Evolutionary conservation across 2,113 vertebrate genomes (phyloP).

Genomic region (Emberiza fucata): DNA sequence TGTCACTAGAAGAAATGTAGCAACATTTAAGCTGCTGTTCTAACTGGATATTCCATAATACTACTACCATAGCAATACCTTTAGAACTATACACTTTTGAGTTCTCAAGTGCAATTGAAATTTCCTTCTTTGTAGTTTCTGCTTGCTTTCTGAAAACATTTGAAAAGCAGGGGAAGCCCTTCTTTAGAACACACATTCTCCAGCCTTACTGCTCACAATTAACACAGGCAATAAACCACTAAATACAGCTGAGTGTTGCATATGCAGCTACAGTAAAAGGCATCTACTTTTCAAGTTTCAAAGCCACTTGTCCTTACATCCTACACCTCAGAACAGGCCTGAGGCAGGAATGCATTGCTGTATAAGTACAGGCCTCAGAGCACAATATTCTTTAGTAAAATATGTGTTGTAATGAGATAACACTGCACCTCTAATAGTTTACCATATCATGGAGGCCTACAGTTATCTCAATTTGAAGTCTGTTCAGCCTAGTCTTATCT

Average conservation of each 20-base stretch:
- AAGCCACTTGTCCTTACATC: background rate
- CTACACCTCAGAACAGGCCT: background rate
- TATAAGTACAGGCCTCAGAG: background rate
- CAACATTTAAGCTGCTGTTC: background rate
- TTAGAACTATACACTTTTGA: background rate
- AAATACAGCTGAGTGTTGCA: background rate
- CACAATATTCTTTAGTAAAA: background rate
- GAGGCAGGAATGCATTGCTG: background rate
- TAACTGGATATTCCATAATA: background rate
- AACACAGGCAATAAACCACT: background rate
- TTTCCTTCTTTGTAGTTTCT: background rate
- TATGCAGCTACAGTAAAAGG: background rate
- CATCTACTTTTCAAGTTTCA: background rate
- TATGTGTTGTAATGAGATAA: conserved; percentile 19
- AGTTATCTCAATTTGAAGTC: background rate
- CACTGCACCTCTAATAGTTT: background rate
- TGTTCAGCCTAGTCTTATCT: background rate
- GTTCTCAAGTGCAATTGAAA: background rate
- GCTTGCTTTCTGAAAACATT: background rate
- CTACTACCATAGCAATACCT: background rate
- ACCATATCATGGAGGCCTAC: background rate
- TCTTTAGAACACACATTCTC: background rate
- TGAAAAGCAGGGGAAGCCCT: background rate
- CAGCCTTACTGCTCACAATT: background rate
- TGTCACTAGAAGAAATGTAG: background rate